Base-by-base conservation (phyloP, 2,888 invertebrate species). In the Pyrocoelia pectoralis region DNA sequence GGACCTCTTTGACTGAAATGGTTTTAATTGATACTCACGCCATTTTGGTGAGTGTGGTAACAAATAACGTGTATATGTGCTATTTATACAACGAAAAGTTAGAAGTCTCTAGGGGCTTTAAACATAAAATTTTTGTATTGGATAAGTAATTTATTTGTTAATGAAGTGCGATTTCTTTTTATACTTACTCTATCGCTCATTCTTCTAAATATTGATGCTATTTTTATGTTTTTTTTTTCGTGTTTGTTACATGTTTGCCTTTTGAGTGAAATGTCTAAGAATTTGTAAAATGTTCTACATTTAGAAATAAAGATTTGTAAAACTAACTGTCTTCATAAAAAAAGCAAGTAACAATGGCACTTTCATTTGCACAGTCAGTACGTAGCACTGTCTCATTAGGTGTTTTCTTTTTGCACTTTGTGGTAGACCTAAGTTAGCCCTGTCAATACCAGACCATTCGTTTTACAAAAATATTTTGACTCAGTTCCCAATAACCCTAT, bases 1-100 rank as follows among this genome's bases (percentile, higher is more conserved):
- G 6, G 3, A 24, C 24, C 6, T 24, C 24, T 3, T 6, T 24
- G 4, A 8, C 33, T n/a, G 2, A 68, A 71, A 14, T 46, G 14
- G 18, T 9, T 46, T 8, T 24, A 24, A 24, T 14, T 46, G 46
- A 18, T 8, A 33, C 24, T 24, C 3, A 24, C 24, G 9, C 2
- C 33, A 33, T 33, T 33, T 33, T 33, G 2, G 9, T 10, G 9
- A 8, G n/a, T n/a, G 33, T 33, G 33, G n/a, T 33, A n/a, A 8
- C 24, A 24, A 24, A 33, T 33, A 33, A 13, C 12, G 12, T 43
- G 12, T 10, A 17, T 46, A 46, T 3, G 46, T 46, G 46, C 46
- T 46, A 18, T 17, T 18, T 10, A 46, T 43, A 13, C 17, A 46
- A 10, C 17, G 17, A 10, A 46, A 17, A 18, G 17, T 1, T 10